Conservation (phyloP, 2,888 invertebrate genomes). For the Ceriagrion tenellum region DNA sequence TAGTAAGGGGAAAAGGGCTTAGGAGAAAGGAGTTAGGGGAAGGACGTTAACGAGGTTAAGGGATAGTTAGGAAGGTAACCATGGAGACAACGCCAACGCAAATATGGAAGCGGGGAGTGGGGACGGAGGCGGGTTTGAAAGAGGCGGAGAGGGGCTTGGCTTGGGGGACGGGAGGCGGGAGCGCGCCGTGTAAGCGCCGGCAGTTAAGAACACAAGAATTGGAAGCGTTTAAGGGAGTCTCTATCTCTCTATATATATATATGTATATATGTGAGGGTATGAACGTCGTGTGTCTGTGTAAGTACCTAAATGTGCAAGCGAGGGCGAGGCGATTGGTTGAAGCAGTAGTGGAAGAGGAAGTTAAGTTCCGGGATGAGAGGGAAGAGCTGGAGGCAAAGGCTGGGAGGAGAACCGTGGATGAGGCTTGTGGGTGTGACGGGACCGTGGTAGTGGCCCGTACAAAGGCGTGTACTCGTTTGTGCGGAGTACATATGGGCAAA, state of each 20-base stretch:
- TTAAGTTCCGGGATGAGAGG: neutral
- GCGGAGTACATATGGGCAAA: neutral
- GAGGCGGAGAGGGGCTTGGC: neutral
- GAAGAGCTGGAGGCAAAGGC: neutral
- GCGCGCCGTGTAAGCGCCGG: neutral
- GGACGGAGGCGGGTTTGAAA: neutral
- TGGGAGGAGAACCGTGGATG: neutral
- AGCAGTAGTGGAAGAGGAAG: neutral
- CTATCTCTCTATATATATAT: neutral
- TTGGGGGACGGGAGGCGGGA: neutral
- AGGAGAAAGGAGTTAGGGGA: neutral
- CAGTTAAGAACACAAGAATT: constrained; percentile 14
- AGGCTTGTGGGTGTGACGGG: neutral
- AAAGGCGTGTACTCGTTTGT: neutral
- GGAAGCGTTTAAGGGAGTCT: neutral
- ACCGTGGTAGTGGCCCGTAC: neutral
- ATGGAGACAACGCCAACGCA: neutral
- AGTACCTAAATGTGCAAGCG: neutral
- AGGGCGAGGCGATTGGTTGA: neutral
- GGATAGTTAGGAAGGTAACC: neutral
- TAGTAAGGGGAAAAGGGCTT: neutral
- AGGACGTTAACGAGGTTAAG: neutral
- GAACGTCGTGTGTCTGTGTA: neutral
- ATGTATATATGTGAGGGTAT: neutral
- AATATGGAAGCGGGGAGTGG: neutral